phyloP scores from a whole-genome alignment of 2,888 invertebrate genomes.

The Drosophila phalerata region DNA sequence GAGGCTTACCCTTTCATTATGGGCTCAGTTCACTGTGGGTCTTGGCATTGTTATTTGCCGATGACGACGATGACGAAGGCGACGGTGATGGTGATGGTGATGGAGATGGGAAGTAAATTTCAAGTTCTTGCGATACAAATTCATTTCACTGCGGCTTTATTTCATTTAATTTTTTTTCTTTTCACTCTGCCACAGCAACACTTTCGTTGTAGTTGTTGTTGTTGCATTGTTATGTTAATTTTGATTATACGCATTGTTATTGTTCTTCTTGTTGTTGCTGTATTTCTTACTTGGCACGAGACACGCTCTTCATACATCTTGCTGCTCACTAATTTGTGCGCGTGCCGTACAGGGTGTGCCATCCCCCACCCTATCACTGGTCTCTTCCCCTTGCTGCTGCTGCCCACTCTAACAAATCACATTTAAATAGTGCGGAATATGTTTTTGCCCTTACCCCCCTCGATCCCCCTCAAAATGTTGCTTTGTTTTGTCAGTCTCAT shows the following conservation, averaged over 20 bases:
- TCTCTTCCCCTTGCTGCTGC: not conserved
- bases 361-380: not conserved
- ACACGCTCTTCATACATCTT: conserved; percentile 65
- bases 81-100: not conserved
- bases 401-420: conserved; percentile 47
- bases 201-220: conserved; percentile 35
- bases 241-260: conserved; percentile 62
- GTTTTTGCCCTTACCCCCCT: conserved; percentile 22
- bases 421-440: conserved; percentile 75
- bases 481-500: conserved; percentile 23
- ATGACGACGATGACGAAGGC: not conserved
- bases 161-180: conserved; percentile 29
- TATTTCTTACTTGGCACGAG: conserved; percentile 64
- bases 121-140: conserved; percentile 66
- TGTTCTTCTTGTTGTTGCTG: conserved; percentile 38
- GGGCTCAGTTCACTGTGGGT: conserved; percentile 41
- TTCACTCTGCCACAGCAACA: conserved; percentile 48
- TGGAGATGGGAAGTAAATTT: conserved; percentile 41
- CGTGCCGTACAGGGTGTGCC: conserved; percentile 63
- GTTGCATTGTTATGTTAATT: conserved; percentile 76
- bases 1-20: conserved; percentile 74
- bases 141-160: conserved; percentile 60
- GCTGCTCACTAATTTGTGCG: conserved; percentile 76
- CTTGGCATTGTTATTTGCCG: conserved; percentile 35
- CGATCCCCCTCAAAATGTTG: conserved; percentile 24